phyloP scores from a whole-genome alignment of 2,888 invertebrate species.

The Nomada ferruginata region DNA sequence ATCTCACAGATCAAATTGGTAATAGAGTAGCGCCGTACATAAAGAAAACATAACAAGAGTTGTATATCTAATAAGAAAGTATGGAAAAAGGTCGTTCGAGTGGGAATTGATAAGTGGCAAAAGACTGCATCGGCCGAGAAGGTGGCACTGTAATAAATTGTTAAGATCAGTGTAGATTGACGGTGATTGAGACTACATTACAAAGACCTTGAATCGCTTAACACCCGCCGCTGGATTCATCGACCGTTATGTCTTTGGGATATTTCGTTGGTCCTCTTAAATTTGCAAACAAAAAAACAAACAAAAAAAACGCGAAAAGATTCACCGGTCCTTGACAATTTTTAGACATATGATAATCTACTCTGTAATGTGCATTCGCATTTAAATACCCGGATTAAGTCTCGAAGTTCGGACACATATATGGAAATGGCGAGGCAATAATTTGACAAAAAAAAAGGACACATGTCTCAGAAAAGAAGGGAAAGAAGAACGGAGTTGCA shows the following conservation, averaged over 20 bases:
- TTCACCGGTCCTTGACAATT: constrained; percentile 39
- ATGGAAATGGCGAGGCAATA: constrained; percentile 18
- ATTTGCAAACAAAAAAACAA: no score
- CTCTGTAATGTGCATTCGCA: constrained; percentile 41
- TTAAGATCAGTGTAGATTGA: constrained; percentile 77
- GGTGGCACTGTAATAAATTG: constrained; percentile 68
- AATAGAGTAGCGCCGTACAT: not conserved
- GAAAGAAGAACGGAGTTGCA: not conserved
- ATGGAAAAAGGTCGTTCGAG: not conserved
- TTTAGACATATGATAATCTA: constrained; percentile 40
- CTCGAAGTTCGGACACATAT: constrained; percentile 5
- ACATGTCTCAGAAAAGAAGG: not conserved
- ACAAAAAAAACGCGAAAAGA: not conserved
- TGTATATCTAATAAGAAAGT: not conserved
- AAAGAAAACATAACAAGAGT: no score
- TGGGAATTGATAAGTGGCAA: constrained; percentile 9
- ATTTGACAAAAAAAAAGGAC: constrained; percentile 3
- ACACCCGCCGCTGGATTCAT: constrained; percentile 55
- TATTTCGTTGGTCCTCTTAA: constrained; percentile 21
- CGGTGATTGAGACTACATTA: constrained; percentile 80
- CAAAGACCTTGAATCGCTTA: constrained; percentile 78
- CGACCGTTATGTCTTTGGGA: constrained; percentile 47
- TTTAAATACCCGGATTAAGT: constrained; percentile 47
- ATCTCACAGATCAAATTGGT: not conserved
- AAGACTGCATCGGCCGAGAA: constrained; percentile 53